Conservation (phyloP, 2,113 vertebrate species). For the Notarius lentiginosus region DNA sequence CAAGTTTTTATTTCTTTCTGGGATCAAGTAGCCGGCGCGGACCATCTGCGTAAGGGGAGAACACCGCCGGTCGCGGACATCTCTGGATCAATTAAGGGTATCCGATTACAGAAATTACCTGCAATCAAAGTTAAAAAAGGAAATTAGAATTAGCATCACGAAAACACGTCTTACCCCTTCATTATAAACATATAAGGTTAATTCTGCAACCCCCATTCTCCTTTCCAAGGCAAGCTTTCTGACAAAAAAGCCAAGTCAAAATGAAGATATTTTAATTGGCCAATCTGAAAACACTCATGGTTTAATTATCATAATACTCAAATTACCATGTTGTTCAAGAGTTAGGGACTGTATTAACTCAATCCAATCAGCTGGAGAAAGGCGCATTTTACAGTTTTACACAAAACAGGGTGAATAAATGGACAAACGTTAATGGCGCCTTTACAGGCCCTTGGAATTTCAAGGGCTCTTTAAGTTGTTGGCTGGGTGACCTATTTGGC, state of each 20-base stretch:
- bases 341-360: constrained; percentile 32
- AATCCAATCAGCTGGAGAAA: constrained; percentile 26
- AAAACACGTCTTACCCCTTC: neutral
- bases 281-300: constrained; percentile 25
- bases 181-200: constrained; percentile 27
- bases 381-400: constrained; percentile 29
- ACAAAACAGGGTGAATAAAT: constrained; percentile 36
- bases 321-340: constrained; percentile 40
- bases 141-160: constrained; percentile 11
- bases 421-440: constrained; percentile 25
- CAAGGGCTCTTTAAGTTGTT: constrained; percentile 23
- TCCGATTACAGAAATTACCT: neutral
- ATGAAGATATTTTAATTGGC: constrained; percentile 45
- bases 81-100: constrained; percentile 1
- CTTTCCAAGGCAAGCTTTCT: constrained; percentile 22
- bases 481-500: constrained; percentile 20
- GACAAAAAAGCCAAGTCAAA: neutral
- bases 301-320: constrained; percentile 40
- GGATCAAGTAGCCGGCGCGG: too few relatives aligned
- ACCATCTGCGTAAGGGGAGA: too few relatives aligned
- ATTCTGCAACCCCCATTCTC: constrained; percentile 1
- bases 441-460: constrained; percentile 39
- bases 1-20: too few relatives aligned
- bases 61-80: too few relatives aligned
- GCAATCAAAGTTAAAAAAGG: constrained; percentile 15